Evolutionary conservation across 2,113 vertebrate species (phyloP), one percentile per base, ranked within the genome.

Genomic region (Malurus melanocephalus): DNA sequence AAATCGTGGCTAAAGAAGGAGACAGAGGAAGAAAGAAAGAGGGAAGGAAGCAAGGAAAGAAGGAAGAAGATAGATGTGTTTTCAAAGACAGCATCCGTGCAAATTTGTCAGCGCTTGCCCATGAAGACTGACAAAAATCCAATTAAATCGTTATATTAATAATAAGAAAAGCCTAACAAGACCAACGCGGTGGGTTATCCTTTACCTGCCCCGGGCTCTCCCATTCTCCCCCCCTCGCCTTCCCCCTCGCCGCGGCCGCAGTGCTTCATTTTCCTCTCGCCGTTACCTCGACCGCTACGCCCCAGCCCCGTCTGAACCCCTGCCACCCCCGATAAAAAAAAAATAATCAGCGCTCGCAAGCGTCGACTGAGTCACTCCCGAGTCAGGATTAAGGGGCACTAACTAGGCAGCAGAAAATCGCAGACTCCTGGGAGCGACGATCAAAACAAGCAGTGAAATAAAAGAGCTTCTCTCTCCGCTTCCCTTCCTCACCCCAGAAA

Each of bases 351-450:
- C 28, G 14, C 35, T 87, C 26, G 68, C 79, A 82, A 93, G 73
- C 73, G 45, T 73, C 69, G 33, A 55, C 69, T 66, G 62, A 89
- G 72, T 92, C 87, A 62, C 60, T 92, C 85, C 32, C 52, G 73
- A 90, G 71, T 93, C 87, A 79, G 84, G 92, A 89, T 95, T 92
- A 92, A 84, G 92, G 86, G 87, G 92, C 80, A 93, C 89, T 92
- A 91, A 93, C 80, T 79, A 89, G 90, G 89, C 94, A 74, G 87
- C 45, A 85, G 89, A 94, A 91, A 93, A 93, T 77, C 88, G 55
- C 84, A 93, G 90, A 69, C 93, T 94, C 89, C 67, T 77, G 89
- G 79, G 89, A 89, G 49, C 42, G 60, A 75, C 86, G 89, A 94
- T 93, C 76, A 87, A 91, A 95, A 87, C 67, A 86, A 89, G 78